A percentile compares a stretch with the other conserved stretches of the same genome.
Evolutionary conservation across 2,113 vertebrate genomes (phyloP).

Genomic region (Bos javanicus): DNA sequence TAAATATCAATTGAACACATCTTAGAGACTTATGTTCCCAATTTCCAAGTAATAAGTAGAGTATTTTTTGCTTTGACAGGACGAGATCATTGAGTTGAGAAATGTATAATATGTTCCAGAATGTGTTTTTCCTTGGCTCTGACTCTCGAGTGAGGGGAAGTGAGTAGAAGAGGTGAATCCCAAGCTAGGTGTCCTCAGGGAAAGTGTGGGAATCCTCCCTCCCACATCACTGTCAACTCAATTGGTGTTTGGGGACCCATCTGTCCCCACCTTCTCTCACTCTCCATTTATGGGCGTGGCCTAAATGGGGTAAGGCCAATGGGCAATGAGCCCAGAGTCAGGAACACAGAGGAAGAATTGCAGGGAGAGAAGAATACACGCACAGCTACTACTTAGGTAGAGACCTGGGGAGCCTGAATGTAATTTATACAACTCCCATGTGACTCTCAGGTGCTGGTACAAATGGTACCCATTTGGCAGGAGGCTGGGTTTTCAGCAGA

Average conservation of each 20-base stretch:
- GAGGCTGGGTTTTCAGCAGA: background rate
- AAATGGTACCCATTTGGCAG: background rate
- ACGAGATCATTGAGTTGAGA: background rate
- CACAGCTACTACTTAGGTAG: background rate
- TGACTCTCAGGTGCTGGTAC: background rate
- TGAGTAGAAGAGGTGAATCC: background rate
- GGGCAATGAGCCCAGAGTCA: background rate
- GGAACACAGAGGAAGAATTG: background rate
- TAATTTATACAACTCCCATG: background rate
- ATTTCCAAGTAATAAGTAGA: conserved; percentile 1
- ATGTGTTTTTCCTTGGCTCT: background rate
- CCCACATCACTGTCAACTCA: background rate
- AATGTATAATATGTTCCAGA: background rate
- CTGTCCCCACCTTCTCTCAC: background rate
- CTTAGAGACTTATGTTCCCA: background rate
- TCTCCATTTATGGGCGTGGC: background rate
- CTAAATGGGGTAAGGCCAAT: background rate
- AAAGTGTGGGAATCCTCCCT: background rate
- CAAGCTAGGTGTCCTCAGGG: background rate
- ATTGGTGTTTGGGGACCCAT: background rate
- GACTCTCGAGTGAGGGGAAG: background rate
- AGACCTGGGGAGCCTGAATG: background rate
- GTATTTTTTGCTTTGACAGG: background rate
- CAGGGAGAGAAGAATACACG: background rate
- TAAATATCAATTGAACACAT: conserved; percentile 6